A percentile compares a stretch with the other conserved stretches of the same genome.
phyloP scores from a whole-genome alignment of 2,888 invertebrate species.

The Melanchra persicariae region DNA sequence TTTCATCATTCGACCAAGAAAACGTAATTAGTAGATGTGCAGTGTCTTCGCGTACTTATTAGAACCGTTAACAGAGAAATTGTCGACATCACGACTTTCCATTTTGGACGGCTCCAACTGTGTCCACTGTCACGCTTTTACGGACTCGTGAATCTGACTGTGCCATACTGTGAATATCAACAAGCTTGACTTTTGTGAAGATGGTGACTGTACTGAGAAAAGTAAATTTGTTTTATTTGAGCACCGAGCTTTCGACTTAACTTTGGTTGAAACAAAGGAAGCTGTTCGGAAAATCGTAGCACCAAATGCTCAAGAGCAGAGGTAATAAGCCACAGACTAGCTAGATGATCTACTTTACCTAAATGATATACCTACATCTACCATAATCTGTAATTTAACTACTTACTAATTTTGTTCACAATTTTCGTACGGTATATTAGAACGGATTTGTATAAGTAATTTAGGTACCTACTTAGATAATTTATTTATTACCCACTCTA shows the following conservation, averaged over 20 bases:
- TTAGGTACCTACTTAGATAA: no score
- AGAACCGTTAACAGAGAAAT: slow-evolving; percentile 61
- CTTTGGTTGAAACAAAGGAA: not conserved
- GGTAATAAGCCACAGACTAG: not conserved
- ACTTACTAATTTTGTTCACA: no score
- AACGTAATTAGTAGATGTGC: slow-evolving; percentile 32
- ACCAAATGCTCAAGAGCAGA: not conserved
- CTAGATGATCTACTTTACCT: not conserved
- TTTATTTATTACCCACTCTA: no score
- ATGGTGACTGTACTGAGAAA: not conserved
- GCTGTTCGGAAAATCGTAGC: not conserved
- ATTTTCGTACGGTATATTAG: no score
- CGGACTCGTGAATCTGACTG: slow-evolving; percentile 59
- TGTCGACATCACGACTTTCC: slow-evolving; percentile 66
- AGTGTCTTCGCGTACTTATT: slow-evolving; percentile 35
- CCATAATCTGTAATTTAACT: no score
- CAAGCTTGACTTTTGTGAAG: slow-evolving; percentile 14
- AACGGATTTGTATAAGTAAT: no score
- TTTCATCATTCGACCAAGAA: slow-evolving; percentile 21
- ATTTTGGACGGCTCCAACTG: slow-evolving; percentile 61
- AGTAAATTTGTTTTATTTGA: not conserved
- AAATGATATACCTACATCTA: no score
- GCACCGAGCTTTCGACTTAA: not conserved
- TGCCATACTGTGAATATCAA: slow-evolving; percentile 40
- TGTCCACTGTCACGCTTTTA: slow-evolving; percentile 70